These are phyloP conservation scores for Acanthosoma haemorrhoidale DNA, from an alignment of 2,888 invertebrate species.

Conservation along the genomic window DNA sequence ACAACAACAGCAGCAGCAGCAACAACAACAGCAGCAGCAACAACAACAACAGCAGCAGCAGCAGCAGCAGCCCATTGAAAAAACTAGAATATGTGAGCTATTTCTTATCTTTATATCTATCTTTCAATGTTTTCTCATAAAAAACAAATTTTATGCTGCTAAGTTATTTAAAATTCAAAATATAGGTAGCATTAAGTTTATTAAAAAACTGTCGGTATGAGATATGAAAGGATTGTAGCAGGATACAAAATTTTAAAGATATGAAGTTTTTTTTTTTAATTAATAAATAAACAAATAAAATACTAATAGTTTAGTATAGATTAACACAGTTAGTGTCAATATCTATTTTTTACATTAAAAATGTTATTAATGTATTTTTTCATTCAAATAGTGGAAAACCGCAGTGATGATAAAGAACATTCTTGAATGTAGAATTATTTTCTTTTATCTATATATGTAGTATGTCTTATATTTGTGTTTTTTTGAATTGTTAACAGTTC, in stretches of 20 bases:
- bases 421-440: slow-evolving; percentile 25
- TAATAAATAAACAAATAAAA: neutral
- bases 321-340: too few relatives aligned
- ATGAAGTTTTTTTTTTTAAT: too few relatives aligned
- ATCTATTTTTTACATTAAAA: too few relatives aligned
- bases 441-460: slow-evolving; percentile 47
- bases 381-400: too few relatives aligned
- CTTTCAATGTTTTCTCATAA: neutral
- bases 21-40: slow-evolving; percentile 44
- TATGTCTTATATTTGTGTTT: slow-evolving; percentile 62
- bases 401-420: neutral
- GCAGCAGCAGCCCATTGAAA: slow-evolving; percentile 40
- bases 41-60: slow-evolving; percentile 46
- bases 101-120: too few relatives aligned
- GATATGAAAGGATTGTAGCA: too few relatives aligned
- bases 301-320: neutral
- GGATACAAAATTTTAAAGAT: too few relatives aligned
- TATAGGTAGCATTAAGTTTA: too few relatives aligned
- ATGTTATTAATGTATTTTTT: too few relatives aligned
- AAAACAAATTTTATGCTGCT: neutral
- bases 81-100: slow-evolving; percentile 41
- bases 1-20: slow-evolving; percentile 14
- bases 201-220: too few relatives aligned
- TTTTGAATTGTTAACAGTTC: slow-evolving; percentile 55
- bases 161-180: neutral